Base-by-base conservation (phyloP, 2,888 invertebrate species). In the Cotesia congregata region DNA sequence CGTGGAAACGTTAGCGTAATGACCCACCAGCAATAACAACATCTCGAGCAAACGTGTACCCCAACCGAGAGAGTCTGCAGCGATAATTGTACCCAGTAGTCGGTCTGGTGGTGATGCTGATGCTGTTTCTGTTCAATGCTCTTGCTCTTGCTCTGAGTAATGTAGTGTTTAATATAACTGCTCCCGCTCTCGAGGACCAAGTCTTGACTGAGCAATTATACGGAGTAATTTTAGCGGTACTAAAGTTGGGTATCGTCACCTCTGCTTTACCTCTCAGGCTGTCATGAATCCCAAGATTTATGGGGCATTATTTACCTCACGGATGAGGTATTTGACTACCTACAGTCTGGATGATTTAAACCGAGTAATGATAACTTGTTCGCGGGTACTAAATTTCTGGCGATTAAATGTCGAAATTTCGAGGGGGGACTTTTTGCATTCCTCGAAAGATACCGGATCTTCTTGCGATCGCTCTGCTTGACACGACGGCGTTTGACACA, bases 11-110 rank as follows among this genome's bases (percentile, higher is more conserved):
- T 62, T 9, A 61, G 20, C 61, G 62, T 76, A 76, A 76, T 76
- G 68, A 76, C 72, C 64, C 64, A 67, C 67, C 17, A 64, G 60
- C 75, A 72, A 71, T 72, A 74, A 71, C 76, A 59, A 15, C 70
- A 39, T 17, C 40, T 39, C 67, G 67, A 20, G 40, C 74, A 40
- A 59, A 61, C 20, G 17, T 41, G 20, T 78, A 67, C 59, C 69
- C 17, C n/a, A 40, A 75, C 60, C 50, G 72, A 20, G 15, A 68
- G 78, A 77, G 74, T 79, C 79, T 79, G 74, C 77, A 69, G 70
- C 76, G 79, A 80, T 81, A 80, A 81, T 81, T 79, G 79, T 80
- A 79, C 77, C 75, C 72, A 70, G 79, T 77, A 72, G 62, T 67
- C 72, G 30, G 69, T 78, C 73, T 71, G 67, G 64, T 50, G 7